Evolutionary conservation across 2,888 invertebrate species (phyloP), one percentile per base, ranked within the genome.

Genomic region (Meiosimyza platycephala): DNA sequence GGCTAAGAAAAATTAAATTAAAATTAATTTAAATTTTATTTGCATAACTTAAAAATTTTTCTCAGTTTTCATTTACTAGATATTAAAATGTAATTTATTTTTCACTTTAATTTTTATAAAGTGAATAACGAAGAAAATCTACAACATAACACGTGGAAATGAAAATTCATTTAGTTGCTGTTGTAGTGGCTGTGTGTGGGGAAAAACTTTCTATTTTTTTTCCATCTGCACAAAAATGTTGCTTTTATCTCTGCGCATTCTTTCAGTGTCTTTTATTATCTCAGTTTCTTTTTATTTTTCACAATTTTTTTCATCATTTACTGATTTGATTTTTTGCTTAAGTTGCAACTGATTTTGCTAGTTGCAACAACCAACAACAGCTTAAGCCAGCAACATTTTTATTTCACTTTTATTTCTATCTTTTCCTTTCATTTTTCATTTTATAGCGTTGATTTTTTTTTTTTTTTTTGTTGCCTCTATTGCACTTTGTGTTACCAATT

Each of bases 341-440:
- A 57, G 18, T n/a, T 54, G 54, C 54, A n/a, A 16, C 54, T 16
- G n/a, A n/a, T 57, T 57, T 57, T 22, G 18, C 28, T 57, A 22
- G n/a, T 57, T 57, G 57, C 57, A 57, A 57, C 57, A 57, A 5
- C 16, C 11, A 57, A 57, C 57, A 18, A 18, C n/a, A n/a, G n/a
- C 11, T 57, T 57, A 22, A 22, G 18, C 57, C 57, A 22, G 57
- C 57, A n/a, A 18, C n/a, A 54, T 54, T 57, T 57, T 57, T 18
- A 40, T 40, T 28, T 57, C 1, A 3, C 2, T 16, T 57, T 57
- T 57, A 13, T 22, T 18, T 3, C 11, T 57, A 11, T 57, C 16
- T 57, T 28, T 57, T 57, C 22, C 16, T n/a, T 57, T n/a, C 12
- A 22, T 28, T 28, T 57, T 57, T 13, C 12, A 55, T 13, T 57